These are phyloP conservation scores for Cyprinus carpio DNA, from an alignment of 2,113 vertebrate genomes.

Conservation along the genomic window DNA sequence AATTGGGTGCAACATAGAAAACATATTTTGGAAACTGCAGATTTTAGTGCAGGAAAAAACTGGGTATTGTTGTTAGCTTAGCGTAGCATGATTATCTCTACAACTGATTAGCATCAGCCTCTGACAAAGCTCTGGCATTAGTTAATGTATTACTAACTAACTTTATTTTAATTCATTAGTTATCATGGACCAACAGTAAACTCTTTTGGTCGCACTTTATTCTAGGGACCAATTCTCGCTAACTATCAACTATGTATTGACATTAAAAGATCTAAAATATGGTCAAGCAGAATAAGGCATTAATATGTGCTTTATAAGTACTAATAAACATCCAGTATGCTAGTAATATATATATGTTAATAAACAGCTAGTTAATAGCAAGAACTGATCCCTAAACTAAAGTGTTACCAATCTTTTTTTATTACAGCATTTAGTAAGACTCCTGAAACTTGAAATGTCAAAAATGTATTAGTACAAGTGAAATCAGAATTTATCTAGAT, in stretches of 20 bases:
- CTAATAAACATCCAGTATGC: no score
- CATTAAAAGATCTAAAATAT: no score
- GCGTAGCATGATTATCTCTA: not conserved
- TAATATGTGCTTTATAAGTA: no score
- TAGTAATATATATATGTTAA: no score
- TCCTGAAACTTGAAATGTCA: not conserved
- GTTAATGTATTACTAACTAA: not conserved
- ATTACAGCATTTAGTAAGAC: not conserved
- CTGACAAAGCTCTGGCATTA: not conserved
- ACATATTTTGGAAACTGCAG: not conserved
- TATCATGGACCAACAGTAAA: not conserved
- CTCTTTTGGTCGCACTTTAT: not conserved
- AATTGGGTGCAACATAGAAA: not conserved
- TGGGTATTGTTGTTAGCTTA: not conserved
- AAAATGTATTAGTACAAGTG: not conserved
- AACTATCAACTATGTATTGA: no score
- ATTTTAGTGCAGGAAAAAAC: not conserved
- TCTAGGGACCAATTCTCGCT: not conserved
- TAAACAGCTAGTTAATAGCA: no score
- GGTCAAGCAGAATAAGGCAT: no score
- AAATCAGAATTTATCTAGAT: not conserved
- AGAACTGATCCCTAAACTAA: no score
- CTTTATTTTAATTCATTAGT: not conserved
- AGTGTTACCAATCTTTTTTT: no score
- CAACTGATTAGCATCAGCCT: not conserved